These are phyloP conservation scores for Istiophorus platypterus DNA, from an alignment of 2,113 vertebrate species.

Conservation along the genomic window DNA sequence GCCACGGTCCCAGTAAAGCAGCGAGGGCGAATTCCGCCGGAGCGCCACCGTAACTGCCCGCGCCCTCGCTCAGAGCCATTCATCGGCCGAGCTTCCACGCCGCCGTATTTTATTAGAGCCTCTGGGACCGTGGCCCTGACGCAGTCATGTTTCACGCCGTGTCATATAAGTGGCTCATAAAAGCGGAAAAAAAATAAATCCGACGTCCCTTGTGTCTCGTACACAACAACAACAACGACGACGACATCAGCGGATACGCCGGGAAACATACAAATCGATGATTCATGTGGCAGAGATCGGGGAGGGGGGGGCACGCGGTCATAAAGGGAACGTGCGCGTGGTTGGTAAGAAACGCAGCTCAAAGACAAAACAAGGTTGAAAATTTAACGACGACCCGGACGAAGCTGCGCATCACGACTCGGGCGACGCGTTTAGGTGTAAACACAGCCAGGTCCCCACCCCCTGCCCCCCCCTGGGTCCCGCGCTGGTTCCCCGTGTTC, in stretches of 20 bases:
- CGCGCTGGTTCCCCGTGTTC: too few species aligned
- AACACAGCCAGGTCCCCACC: not conserved
- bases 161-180: constrained; percentile 35
- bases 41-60: constrained; percentile 30
- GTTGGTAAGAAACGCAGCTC: not conserved
- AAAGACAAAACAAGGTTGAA: constrained; percentile 3
- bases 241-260: too few species aligned
- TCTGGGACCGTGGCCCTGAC: not conserved
- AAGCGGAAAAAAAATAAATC: not conserved
- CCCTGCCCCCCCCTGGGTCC: not conserved
- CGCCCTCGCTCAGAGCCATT: too few species aligned
- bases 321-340: not conserved
- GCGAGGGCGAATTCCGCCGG: constrained; percentile 16
- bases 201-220: not conserved
- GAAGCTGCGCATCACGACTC: not conserved
- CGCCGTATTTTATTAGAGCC: not conserved
- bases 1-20: not conserved
- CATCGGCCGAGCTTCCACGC: too few species aligned
- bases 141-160: constrained; percentile 10
- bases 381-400: not conserved
- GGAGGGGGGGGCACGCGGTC: not conserved
- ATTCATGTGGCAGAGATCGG: not conserved
- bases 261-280: not conserved
- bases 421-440: constrained; percentile 1
- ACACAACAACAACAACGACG: constrained; percentile 2